Base-by-base conservation (phyloP, 2,113 vertebrate species). In the Ochotona princeps region DNA sequence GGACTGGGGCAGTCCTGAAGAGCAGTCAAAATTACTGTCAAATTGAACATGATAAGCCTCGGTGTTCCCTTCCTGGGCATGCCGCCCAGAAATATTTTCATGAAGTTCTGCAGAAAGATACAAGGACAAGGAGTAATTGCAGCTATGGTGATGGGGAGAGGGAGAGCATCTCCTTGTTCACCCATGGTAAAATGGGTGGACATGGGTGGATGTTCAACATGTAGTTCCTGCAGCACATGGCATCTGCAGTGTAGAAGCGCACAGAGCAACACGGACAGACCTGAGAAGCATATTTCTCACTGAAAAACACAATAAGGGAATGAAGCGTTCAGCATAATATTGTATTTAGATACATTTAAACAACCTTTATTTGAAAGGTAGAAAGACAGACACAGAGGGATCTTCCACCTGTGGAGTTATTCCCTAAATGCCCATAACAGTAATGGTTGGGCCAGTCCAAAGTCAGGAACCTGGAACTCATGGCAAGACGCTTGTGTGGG, bases 271-370 rank as follows among this genome's bases (percentile, higher is more conserved):
- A 3, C 0, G 1, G 8, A 51, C 1, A 28, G 57, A 61, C 28
- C 28, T 57, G 66, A 26, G 74, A 89, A 54, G 60, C n/a, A 9
- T 7, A 47, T 44, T 2, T 1, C 20, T 1, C 3, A 51, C 35
- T 79, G 63, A 63, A 69, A 94, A 88, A 65, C 3, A 2, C 49
- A 84, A 57, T 60, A 38, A 78, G 79, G 65, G 30, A 26, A 32
- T 14, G 49, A 82, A 76, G 51, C n/a, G n/a, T 38, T 72, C 72
- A 61, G 51, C 17, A 25, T 44, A 74, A n/a, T 30, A 69, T 35
- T 72, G 38, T 57, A 57, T 63, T 93, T 44, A 44, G 25, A 57
- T 96, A 88, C 90, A 93, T 57, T 57, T 57, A 14, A 57, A 15
- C 54, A 57, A 57, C 18, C 14, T 57, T 20, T 57, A 14, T 57